phyloP scores from a whole-genome alignment of 1,140 invertebrate genomes.

The Seison nebaliae region DNA sequence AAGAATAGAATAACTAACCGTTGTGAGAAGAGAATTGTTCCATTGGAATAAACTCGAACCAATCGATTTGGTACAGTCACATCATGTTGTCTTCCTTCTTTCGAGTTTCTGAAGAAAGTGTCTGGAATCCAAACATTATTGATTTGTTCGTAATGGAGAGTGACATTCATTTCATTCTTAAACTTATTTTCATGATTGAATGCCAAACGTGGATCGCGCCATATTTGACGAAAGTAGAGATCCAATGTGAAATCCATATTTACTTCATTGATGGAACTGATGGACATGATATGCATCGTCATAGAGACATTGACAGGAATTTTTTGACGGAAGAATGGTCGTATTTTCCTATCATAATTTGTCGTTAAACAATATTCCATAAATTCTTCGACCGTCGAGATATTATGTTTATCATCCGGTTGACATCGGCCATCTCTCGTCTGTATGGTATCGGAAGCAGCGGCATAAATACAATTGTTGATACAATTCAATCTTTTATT shows the following conservation, averaged over 20 bases:
- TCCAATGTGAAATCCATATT: constrained; percentile 65
- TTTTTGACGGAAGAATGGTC: too few species aligned
- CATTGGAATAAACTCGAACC: constrained; percentile 36
- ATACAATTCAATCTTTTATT: too few species aligned
- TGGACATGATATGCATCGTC: constrained; percentile 13
- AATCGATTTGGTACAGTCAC: constrained; percentile 38
- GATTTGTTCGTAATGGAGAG: constrained; percentile 20
- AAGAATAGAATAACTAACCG: constrained; percentile 12
- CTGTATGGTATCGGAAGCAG: too few species aligned
- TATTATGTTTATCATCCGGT: too few species aligned
- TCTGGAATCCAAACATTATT: constrained; percentile 40
- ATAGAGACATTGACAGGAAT: constrained; percentile 7
- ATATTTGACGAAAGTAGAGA: constrained; percentile 92
- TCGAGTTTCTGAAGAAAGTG: constrained; percentile 41
- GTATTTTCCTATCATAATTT: too few species aligned
- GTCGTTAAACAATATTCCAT: too few species aligned
- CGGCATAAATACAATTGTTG: too few species aligned
- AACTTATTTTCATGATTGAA: constrained; percentile 41
- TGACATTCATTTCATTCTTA: constrained; percentile 26
- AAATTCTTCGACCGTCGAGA: too few species aligned
- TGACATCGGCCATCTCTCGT: too few species aligned
- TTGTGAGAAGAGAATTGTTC: constrained; percentile 36
- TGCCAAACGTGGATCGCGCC: constrained; percentile 70
- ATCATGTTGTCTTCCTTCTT: constrained; percentile 29
- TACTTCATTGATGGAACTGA: constrained; percentile 12